Percentiles rank a stretch among this genome's conserved stretches.
phyloP scores from a whole-genome alignment of 1,140 invertebrate species.

The Radopholus similis region DNA sequence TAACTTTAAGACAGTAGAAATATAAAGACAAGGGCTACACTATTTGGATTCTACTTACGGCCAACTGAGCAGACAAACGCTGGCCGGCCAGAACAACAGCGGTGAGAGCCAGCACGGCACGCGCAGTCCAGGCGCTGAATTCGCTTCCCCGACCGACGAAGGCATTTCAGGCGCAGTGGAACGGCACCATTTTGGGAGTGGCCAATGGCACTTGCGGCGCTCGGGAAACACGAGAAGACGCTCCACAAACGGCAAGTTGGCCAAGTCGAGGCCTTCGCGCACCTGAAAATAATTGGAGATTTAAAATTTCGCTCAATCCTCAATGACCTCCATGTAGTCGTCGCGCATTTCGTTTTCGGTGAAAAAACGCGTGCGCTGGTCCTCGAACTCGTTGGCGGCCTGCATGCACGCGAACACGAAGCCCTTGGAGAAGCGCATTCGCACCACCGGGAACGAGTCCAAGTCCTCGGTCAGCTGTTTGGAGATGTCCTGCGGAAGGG shows the following conservation, averaged over 20 bases:
- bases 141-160: background rate
- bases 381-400: conserved; percentile 77
- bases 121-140: conserved; percentile 69
- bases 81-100: conserved; percentile 70
- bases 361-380: conserved; percentile 77
- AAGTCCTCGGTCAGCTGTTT: conserved; percentile 70
- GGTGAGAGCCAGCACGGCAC: conserved; percentile 62
- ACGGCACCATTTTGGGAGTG: background rate
- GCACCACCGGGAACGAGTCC: conserved; percentile 70
- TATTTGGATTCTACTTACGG: too few relatives aligned
- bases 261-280: conserved; percentile 74
- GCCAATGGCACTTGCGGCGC: background rate
- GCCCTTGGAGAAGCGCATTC: conserved; percentile 73
- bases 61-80: conserved; percentile 77
- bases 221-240: conserved; percentile 70
- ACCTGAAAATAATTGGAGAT: conserved; percentile 40
- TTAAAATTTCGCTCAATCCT: background rate
- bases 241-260: conserved; percentile 69
- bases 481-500: conserved; percentile 70
- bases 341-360: conserved; percentile 75
- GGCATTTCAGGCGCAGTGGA: background rate
- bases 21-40: background rate
- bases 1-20: background rate
- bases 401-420: conserved; percentile 77
- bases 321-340: conserved; percentile 78